phyloP scores from a whole-genome alignment of 1,140 invertebrate genomes.

The Euura lappo region DNA sequence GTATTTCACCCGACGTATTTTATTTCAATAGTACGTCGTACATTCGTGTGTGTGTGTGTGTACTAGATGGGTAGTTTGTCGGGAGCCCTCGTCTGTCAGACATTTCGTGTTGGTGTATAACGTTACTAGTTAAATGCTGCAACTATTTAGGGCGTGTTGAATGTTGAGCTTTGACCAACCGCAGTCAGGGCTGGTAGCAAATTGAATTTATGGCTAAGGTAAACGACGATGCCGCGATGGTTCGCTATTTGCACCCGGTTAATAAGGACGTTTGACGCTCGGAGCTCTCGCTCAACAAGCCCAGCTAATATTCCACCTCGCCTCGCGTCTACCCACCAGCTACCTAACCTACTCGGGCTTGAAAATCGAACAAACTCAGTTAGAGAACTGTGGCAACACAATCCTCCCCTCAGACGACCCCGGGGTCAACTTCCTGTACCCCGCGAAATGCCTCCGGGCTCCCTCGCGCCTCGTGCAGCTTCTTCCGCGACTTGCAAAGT shows the following conservation, averaged over 20 bases:
- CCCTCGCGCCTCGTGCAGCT: too few species aligned
- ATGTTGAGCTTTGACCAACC: conserved; percentile 6
- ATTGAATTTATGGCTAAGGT: conserved; percentile 2
- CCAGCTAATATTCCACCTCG: neutral
- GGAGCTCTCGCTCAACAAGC: conserved; percentile 1
- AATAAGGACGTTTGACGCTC: conserved; percentile 3
- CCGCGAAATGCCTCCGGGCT: neutral
- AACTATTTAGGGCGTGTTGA: neutral
- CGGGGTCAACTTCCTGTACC: neutral
- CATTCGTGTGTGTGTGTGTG: too few species aligned
- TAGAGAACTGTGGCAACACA: neutral
- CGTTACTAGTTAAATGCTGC: too few species aligned
- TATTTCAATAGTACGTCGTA: too few species aligned
- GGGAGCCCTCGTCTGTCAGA: too few species aligned
- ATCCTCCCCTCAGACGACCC: neutral
- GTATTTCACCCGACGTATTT: too few species aligned
- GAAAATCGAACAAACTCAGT: conserved; percentile 7
- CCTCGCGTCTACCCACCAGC: neutral
- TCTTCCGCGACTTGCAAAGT: too few species aligned
- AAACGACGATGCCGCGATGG: conserved; percentile 3
- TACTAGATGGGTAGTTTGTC: too few species aligned
- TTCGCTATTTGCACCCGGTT: conserved; percentile 1
- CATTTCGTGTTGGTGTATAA: too few species aligned
- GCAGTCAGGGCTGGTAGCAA: neutral
- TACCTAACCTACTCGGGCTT: neutral